Evolutionary conservation across 2,113 vertebrate genomes (phyloP), one percentile per base, ranked within the genome.

Genomic region (Oriolus oriolus): DNA sequence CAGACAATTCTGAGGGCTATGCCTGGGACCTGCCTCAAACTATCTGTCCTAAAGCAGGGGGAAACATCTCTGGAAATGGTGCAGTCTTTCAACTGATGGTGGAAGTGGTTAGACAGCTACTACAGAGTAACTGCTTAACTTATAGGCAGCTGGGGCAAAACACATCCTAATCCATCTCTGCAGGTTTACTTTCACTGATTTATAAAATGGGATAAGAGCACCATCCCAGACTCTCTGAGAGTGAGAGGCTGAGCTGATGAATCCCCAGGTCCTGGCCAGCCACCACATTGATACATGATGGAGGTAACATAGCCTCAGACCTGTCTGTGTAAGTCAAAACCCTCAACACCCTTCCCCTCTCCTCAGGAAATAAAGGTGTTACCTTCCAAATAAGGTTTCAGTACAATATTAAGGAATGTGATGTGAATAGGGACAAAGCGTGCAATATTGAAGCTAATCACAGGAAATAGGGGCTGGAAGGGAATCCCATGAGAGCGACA

Each of bases 201-300:
- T 69, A 20, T 21, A 60, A 63, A 28, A 49, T 6, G 19, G 19
- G 21, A 4, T 60, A 75, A 84, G 50, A 77, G 63, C 42, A 83
- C 9, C 20, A 54, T 57, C 9, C 22, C 59, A 77, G 56, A 23
- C 60, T 24, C 18, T 45, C 22, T 27, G 45, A 84, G 35, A 75
- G 17, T 1, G 1, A 70, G 42, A 61, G 7, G 50, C 37, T 16
- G 21, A 88, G 33, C 4, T 9, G 31, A 64, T 24, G 50, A 80
- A 35, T 27, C 13, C 35, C 57, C 9, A 2, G 11, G 49, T 69
- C 24, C 14, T 54, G 30, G 42, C 0, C 2, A 96, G 78, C 74
- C 35, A 76, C 11, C 27, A 22, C 2, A 2, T 10, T 1, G 3
- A 42, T 13, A 65, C 0, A 1, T 2, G 41, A 82, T 6, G 16